Percentiles rank a stretch among this genome's conserved stretches.
Evolutionary conservation across 2,888 invertebrate species (phyloP).

Genomic region (Gymnosoma rotundatum): DNA sequence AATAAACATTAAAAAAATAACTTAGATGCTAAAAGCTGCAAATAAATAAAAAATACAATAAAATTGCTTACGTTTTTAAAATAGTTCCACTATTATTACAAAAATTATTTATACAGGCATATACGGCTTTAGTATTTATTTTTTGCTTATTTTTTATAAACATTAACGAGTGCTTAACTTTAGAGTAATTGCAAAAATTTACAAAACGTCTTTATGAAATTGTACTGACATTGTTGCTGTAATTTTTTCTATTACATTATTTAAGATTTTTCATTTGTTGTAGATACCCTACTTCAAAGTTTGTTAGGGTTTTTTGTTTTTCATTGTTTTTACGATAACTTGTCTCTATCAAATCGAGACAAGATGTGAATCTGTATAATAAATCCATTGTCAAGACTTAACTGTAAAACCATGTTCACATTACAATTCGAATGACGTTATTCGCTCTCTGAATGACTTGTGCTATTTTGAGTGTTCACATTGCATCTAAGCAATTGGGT

Average conservation of each 20-base stretch:
- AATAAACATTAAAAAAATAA: too few relatives aligned
- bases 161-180: constrained; percentile 28
- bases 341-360: too few relatives aligned
- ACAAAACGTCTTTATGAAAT: constrained; percentile 27
- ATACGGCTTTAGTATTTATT: constrained; percentile 24
- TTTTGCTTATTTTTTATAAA: constrained; percentile 20
- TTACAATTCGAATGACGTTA: too few relatives aligned
- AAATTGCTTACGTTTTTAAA: constrained; percentile 64
- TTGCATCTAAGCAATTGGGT: too few relatives aligned
- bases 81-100: constrained; percentile 38
- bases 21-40: constrained; percentile 49
- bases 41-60: constrained; percentile 23
- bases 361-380: too few relatives aligned
- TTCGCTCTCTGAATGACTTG: too few relatives aligned
- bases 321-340: too few relatives aligned
- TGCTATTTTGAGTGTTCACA: too few relatives aligned
- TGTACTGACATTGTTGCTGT: constrained; percentile 14
- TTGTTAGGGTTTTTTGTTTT: background rate
- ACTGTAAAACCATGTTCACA: too few relatives aligned
- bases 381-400: too few relatives aligned
- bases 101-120: constrained; percentile 24
- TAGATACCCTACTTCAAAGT: background rate
- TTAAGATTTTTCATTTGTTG: constrained; percentile 3
- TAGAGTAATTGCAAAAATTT: constrained; percentile 40
- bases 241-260: constrained; percentile 17